phyloP scores from a whole-genome alignment of 1,140 invertebrate genomes.

The Mya arenaria region DNA sequence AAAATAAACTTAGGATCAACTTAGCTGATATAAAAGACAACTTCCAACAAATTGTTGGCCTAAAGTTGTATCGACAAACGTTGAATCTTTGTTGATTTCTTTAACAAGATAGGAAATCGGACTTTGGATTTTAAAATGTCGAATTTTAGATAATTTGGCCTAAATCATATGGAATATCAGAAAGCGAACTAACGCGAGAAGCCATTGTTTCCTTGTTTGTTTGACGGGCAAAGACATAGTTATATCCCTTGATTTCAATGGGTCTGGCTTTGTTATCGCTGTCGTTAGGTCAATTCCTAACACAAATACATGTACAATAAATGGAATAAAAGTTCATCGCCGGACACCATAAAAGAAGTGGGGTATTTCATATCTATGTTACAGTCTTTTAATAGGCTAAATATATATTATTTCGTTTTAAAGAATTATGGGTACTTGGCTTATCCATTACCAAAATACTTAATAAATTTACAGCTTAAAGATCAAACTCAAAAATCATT shows the following conservation, averaged over 20 bases:
- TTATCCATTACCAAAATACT: too few relatives aligned
- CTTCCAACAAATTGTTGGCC: background rate
- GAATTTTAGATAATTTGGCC: background rate
- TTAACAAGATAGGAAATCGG: background rate
- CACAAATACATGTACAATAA: too few relatives aligned
- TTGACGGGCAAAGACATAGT: background rate
- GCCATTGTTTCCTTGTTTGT: too few relatives aligned
- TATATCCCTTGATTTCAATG: background rate
- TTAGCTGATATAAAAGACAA: background rate
- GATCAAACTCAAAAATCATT: too few relatives aligned
- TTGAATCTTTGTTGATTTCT: background rate
- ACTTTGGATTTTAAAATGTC: background rate
- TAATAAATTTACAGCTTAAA: too few relatives aligned
- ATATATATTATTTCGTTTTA: too few relatives aligned
- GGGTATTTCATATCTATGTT: too few relatives aligned
- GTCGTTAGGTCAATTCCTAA: background rate
- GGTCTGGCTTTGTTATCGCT: background rate
- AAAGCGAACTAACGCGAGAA: background rate
- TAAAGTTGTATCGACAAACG: background rate
- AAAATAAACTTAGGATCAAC: background rate
- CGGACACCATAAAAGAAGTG: too few relatives aligned
- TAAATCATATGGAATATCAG: background rate
- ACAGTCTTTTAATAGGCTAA: too few relatives aligned
- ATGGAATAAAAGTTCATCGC: too few relatives aligned
- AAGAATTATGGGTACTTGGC: too few relatives aligned